These are phyloP conservation scores for Oscheius sp. DNA, from an alignment of 2,888 invertebrate species.

Conservation along the genomic window DNA sequence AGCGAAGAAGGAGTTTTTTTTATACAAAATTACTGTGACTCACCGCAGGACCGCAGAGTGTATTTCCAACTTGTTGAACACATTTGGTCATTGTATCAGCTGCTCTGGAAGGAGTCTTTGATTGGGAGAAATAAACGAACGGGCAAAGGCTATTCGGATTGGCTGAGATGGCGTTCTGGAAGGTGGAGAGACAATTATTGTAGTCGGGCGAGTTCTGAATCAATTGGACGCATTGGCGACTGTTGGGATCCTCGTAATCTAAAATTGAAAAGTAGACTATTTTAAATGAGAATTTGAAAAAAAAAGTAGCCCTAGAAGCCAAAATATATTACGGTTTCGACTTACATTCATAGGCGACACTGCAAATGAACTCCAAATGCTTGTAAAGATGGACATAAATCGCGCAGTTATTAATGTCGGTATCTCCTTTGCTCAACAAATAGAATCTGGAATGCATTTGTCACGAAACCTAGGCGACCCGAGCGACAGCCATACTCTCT, in stretches of 20 bases:
- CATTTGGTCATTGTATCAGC: not conserved
- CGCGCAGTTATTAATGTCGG: constrained; percentile 43
- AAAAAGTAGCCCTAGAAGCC: too few species aligned
- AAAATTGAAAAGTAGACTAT: not conserved
- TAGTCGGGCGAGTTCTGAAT: constrained; percentile 39
- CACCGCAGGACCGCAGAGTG: not conserved
- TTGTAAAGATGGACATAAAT: constrained; percentile 50
- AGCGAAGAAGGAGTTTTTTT: too few species aligned
- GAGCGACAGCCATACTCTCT: too few species aligned
- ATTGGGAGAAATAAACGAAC: not conserved
- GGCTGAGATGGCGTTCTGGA: constrained; percentile 40
- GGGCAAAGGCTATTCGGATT: constrained; percentile 45
- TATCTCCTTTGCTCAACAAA: constrained; percentile 39
- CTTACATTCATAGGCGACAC: constrained; percentile 46
- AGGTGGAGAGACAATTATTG: constrained; percentile 41
- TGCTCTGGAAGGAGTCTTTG: not conserved
- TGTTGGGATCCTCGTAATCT: constrained; percentile 32
- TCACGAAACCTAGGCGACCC: not conserved
- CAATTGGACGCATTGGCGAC: constrained; percentile 39
- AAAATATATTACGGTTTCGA: not conserved
- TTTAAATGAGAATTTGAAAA: constrained; percentile 40
- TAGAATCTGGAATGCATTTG: constrained; percentile 32
- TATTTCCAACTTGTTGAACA: not conserved
- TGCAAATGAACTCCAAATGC: constrained; percentile 52
- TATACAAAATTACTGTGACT: too few species aligned